phyloP scores from a whole-genome alignment of 2,888 invertebrate species.

The Eustalomyia histrio region DNA sequence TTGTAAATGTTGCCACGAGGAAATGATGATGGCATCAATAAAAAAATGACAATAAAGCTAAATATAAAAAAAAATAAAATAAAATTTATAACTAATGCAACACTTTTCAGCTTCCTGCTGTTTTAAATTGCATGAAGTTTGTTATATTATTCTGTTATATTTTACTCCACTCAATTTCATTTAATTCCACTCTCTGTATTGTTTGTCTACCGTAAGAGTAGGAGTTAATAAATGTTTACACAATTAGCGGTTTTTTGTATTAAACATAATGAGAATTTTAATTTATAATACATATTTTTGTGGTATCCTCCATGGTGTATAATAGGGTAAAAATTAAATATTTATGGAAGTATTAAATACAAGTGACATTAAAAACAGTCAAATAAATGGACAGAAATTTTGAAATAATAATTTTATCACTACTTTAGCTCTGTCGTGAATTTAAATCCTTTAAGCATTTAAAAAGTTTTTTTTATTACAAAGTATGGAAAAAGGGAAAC shows the following conservation, averaged over 20 bases:
- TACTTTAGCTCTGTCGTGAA: too few relatives aligned
- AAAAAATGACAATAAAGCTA: conserved; percentile 55
- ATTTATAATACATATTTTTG: conserved; percentile 31
- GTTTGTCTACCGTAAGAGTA: background rate
- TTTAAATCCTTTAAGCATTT: too few relatives aligned
- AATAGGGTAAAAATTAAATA: conserved; percentile 28
- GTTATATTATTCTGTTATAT: conserved; percentile 13
- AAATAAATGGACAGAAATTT: too few relatives aligned
- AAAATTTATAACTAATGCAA: conserved; percentile 53
- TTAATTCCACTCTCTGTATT: background rate
- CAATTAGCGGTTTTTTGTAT: conserved; percentile 49
- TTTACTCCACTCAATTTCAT: background rate
- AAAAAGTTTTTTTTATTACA: too few relatives aligned
- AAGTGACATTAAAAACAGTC: background rate
- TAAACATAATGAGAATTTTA: conserved; percentile 40
- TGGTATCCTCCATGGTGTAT: background rate
- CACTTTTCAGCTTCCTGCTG: conserved; percentile 61
- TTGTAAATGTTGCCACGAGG: conserved; percentile 14
- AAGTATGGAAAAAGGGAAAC: too few relatives aligned
- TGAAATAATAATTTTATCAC: too few relatives aligned
- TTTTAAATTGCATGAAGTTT: conserved; percentile 53
- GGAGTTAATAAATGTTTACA: conserved; percentile 50
- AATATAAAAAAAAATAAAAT: conserved; percentile 21
- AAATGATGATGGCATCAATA: conserved; percentile 54
- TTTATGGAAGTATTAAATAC: conserved; percentile 19